phyloP scores from a whole-genome alignment of 2,113 vertebrate genomes.

The Rhabdornis inornatus region DNA sequence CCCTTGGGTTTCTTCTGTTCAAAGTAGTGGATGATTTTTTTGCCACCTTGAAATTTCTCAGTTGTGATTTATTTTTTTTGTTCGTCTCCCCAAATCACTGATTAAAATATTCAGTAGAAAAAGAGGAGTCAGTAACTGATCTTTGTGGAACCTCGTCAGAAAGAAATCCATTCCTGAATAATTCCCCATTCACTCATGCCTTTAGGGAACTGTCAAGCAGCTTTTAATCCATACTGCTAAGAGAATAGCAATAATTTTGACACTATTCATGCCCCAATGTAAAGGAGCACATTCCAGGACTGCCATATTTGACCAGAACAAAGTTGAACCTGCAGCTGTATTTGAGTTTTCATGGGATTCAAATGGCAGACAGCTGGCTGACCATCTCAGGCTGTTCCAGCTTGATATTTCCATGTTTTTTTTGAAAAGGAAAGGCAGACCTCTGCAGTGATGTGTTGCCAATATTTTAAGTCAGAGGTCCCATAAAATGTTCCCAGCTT shows the following conservation, averaged over 20 bases:
- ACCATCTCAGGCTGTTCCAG: not conserved
- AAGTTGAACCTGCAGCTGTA: slow-evolving; percentile 24
- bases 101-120: not conserved
- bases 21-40: not conserved
- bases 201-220: not conserved
- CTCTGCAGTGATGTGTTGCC: not conserved
- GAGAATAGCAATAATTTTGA: slow-evolving; percentile 21
- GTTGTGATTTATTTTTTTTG: not conserved
- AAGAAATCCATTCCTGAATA: not conserved
- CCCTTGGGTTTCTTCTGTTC: not conserved
- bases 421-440: slow-evolving; percentile 7
- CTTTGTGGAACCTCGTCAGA: not conserved
- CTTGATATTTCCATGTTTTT: not conserved
- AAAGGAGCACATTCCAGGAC: not conserved
- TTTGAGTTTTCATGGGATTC: slow-evolving; percentile 27
- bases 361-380: slow-evolving; percentile 36
- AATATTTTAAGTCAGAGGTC: not conserved
- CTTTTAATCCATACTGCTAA: slow-evolving; percentile 15
- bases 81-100: not conserved
- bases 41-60: not conserved
- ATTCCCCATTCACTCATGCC: not conserved
- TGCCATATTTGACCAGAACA: not conserved
- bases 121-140: not conserved
- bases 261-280: not conserved
- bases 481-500: not conserved